Evolutionary conservation across 2,888 invertebrate species (phyloP), one percentile per base, ranked within the genome.

Genomic region (Atherix ibis): DNA sequence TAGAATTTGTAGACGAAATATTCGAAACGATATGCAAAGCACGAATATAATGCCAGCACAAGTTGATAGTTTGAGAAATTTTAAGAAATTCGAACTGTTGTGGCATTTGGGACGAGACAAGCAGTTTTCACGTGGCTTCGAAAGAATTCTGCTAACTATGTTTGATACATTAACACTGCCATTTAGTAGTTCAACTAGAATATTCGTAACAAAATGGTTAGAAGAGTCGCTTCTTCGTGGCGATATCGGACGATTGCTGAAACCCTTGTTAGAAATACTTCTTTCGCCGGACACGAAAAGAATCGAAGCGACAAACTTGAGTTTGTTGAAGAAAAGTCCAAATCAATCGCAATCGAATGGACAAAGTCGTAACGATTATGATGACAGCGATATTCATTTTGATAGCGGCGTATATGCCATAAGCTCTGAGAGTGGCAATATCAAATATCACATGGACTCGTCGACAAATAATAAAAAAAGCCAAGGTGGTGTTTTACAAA

Each of bases 381-480:
- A 58, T 2, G 40, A 41, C 14, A 31, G 32, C 12, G 43, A 43
- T 18, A 33, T 29, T 6, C 28, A 41, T 2, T 31, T 41, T 4
- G 48, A 48, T 29, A 65, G 66, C 15, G 79, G 76, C 49, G 77
- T 85, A 10, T 83, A 78, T 49, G 84, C 84, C 2, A 80, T 85
- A 27, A 83, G 83, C 48, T 81, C 76, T 28, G 78, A 81, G 18
- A 79, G 79, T 45, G 84, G 84, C 2, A 80, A 81, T 45, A 74
- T 85, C 4, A 74, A 57, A 37, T 60, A 62, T 34, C 60, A 59
- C 42, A 53, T 56, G 37, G 55, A 56, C 32, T 43, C 50, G 2
- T 46, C 48, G 6, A 42, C 43, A 15, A 50, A 47, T 36, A 58
- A 60, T 36, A 62, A 60, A 40, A 54, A 56, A 13, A 58, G 60